Conservation (phyloP, 2,888 invertebrate species). For the Sisyra terminalis region DNA sequence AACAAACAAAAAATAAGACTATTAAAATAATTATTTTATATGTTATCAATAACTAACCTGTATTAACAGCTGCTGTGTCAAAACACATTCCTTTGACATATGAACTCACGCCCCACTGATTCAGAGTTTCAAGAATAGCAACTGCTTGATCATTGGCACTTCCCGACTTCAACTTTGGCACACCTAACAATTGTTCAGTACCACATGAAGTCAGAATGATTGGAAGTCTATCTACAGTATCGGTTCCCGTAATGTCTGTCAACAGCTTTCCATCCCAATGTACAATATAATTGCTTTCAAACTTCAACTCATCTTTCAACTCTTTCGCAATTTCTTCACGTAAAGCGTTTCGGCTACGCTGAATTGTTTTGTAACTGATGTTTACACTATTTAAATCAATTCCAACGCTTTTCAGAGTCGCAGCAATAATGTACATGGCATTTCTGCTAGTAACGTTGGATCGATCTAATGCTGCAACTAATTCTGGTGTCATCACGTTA, state of each 20-base stretch:
- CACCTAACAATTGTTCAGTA: conserved; percentile 7
- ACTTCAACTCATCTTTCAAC: conserved; percentile 10
- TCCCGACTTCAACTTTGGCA: conserved; percentile 6
- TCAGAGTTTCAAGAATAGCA: conserved; percentile 5
- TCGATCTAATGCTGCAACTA: background rate
- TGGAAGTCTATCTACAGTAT: conserved; percentile 10
- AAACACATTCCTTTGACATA: conserved; percentile 8
- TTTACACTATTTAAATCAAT: background rate
- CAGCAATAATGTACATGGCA: conserved; percentile 5
- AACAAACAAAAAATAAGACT: too few relatives aligned
- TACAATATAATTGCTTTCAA: conserved; percentile 10
- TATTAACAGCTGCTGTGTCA: conserved; percentile 9
- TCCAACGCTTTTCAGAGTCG: conserved; percentile 7
- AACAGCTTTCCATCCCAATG: conserved; percentile 12
- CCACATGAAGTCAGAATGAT: conserved; percentile 6
- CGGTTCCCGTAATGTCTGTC: conserved; percentile 8
- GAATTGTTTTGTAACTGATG: conserved; percentile 9
- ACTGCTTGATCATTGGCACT: conserved; percentile 4
- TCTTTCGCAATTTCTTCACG: conserved; percentile 10
- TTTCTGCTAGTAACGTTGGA: conserved; percentile 1
- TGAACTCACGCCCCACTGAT: conserved; percentile 6
- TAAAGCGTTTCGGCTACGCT: conserved; percentile 9
- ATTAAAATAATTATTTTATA: background rate
- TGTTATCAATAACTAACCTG: conserved; percentile 5
- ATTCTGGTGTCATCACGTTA: background rate